Evolutionary conservation across 2,797 vertebrate genomes (phyloP).

Genomic region (Nothura maculosa): DNA sequence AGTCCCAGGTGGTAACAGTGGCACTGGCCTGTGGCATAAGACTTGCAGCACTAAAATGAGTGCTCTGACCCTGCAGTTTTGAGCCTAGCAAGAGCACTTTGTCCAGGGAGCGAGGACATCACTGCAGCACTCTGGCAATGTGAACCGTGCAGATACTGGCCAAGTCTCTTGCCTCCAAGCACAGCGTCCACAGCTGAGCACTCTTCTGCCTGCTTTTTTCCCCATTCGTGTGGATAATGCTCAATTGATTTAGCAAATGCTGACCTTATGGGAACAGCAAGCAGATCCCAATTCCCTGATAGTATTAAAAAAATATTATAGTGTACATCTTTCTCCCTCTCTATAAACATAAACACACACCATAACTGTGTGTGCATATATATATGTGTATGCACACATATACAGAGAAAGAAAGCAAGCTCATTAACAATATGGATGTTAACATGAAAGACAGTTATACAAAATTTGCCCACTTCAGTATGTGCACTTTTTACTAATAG

Average conservation of each 20-base stretch:
- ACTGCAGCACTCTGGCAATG: background rate
- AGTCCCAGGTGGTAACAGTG: background rate
- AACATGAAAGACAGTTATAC: background rate
- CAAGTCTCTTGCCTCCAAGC: background rate
- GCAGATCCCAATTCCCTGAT: background rate
- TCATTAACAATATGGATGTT: background rate
- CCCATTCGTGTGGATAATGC: accelerated
- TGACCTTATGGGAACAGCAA: background rate
- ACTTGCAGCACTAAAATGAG: background rate
- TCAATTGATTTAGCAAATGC: background rate
- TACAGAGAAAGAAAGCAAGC: background rate
- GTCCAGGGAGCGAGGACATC: background rate
- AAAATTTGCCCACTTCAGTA: background rate
- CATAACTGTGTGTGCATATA: background rate
- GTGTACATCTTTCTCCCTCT: background rate
- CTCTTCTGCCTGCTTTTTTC: background rate
- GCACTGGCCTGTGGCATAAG: background rate
- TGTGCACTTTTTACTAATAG: background rate
- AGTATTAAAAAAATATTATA: background rate
- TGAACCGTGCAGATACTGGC: background rate
- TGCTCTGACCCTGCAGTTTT: background rate
- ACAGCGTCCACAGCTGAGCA: background rate
- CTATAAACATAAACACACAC: background rate
- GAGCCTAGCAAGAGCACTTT: background rate
- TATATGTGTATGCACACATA: background rate